Conservation (phyloP, 2,113 vertebrate species). For the Numida meleagris region DNA sequence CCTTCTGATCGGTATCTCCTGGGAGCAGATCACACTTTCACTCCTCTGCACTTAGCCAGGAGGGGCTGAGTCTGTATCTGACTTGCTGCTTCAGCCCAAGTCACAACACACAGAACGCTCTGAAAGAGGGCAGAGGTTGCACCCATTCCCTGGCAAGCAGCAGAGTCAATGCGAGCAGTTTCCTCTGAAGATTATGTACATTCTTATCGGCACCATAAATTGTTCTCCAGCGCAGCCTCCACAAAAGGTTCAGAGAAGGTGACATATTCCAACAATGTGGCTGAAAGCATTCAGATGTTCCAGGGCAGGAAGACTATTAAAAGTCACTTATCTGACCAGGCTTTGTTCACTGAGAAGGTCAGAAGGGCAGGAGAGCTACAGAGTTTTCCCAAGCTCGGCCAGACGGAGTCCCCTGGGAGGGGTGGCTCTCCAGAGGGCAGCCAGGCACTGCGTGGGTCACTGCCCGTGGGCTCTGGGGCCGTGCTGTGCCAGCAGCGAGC, state of each 20-base stretch:
- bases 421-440: neutral
- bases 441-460: accelerated
- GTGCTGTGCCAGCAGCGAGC: accelerated
- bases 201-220: neutral
- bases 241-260: neutral
- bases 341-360: neutral
- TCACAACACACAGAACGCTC: neutral
- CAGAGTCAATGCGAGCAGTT: neutral
- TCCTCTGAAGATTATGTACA: neutral
- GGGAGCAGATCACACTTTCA: neutral
- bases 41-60: neutral
- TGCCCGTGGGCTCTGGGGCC: neutral
- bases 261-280: neutral
- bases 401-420: accelerated
- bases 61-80: neutral
- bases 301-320: neutral
- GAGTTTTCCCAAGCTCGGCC: neutral
- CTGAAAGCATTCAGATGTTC: neutral
- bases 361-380: neutral
- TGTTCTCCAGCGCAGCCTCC: neutral
- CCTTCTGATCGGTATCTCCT: neutral
- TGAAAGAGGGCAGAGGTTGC: neutral
- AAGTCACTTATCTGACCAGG: neutral
- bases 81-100: neutral
- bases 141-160: neutral